These are phyloP conservation scores for Urocitellus parryii DNA, from an alignment of 2,113 vertebrate genomes.

Conservation along the genomic window DNA sequence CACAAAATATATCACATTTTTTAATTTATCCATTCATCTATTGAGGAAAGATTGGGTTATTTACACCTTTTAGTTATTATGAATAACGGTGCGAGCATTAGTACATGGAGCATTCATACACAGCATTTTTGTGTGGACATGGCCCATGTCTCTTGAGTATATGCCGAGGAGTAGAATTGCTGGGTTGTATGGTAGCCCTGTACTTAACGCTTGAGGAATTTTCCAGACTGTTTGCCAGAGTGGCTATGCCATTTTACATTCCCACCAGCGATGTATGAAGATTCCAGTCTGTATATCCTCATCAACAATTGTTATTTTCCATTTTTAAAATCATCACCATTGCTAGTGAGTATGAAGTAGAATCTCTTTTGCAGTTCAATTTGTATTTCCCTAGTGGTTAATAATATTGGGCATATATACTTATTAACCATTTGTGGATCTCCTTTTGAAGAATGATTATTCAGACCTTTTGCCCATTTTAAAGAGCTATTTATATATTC, in stretches of 20 bases:
- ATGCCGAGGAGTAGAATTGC: not conserved
- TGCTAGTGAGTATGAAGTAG: not conserved
- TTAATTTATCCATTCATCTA: not conserved
- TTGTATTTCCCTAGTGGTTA: not conserved
- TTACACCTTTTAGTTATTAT: not conserved
- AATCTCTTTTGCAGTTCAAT: not conserved
- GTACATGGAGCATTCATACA: not conserved
- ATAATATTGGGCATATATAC: not conserved
- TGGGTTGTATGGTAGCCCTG: not conserved
- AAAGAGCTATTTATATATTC: not conserved
- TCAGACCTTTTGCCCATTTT: not conserved
- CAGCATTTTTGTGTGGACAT: not conserved
- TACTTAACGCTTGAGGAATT: not conserved
- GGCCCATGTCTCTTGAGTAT: not conserved
- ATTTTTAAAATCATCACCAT: not conserved
- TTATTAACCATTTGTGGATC: not conserved
- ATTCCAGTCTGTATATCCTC: not conserved
- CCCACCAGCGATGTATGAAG: not conserved
- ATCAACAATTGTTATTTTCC: not conserved
- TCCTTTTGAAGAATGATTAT: constrained; percentile 9
- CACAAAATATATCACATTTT: not conserved
- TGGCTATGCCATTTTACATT: not conserved
- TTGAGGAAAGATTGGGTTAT: not conserved
- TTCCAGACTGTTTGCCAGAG: not conserved
- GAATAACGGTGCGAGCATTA: not conserved